Evolutionary conservation across 1,140 invertebrate species (phyloP).

Genomic region (Psix sp.): DNA sequence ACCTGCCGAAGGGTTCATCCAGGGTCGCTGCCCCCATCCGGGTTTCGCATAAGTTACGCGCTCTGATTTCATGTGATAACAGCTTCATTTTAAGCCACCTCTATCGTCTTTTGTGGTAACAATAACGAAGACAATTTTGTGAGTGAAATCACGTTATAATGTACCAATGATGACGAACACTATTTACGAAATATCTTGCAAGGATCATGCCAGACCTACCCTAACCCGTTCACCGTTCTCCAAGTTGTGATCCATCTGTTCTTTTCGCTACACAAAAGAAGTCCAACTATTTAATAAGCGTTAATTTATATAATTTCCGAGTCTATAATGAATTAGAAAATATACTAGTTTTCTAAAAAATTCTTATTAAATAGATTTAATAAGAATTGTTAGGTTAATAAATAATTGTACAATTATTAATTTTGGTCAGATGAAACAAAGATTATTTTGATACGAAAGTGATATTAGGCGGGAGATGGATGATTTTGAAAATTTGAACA

Average conservation of each 20-base stretch:
- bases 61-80: constrained; percentile 22
- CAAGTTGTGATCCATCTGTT: constrained; percentile 5
- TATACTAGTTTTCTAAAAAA: too few species aligned
- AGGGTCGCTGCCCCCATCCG: constrained; percentile 73
- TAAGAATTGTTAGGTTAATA: too few species aligned
- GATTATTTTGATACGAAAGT: too few species aligned
- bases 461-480: too few species aligned
- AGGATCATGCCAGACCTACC: constrained; percentile 41
- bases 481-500: too few species aligned
- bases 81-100: constrained; percentile 8
- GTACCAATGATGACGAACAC: constrained; percentile 50
- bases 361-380: too few species aligned
- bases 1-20: constrained; percentile 67
- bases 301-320: too few species aligned
- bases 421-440: too few species aligned
- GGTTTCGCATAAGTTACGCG: constrained; percentile 35
- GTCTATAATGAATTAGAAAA: too few species aligned
- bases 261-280: constrained; percentile 15
- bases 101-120: neutral
- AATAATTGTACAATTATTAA: too few species aligned
- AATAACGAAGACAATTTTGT: constrained; percentile 14
- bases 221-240: constrained; percentile 37
- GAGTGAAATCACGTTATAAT: constrained; percentile 52
- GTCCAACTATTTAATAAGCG: constrained; percentile 2
- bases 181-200: too few species aligned